Percentiles rank a stretch among this genome's conserved stretches.
Evolutionary conservation across 2,797 vertebrate species (phyloP).

Genomic region (Pantherophis alleghaniensis): DNA sequence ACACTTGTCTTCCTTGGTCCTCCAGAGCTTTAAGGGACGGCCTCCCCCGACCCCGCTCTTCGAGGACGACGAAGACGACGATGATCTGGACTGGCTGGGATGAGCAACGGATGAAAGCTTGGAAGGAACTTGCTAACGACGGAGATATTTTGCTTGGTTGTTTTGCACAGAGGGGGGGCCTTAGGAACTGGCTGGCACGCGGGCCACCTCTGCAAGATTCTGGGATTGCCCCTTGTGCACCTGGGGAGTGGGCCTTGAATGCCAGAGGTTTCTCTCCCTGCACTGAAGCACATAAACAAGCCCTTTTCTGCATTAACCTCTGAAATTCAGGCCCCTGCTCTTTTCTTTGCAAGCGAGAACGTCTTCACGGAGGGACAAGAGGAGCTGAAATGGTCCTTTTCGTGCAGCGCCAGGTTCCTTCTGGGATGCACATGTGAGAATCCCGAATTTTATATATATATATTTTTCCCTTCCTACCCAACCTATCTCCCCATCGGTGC

Average conservation of each 20-base stretch:
- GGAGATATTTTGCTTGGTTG: neutral
- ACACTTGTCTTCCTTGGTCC: neutral
- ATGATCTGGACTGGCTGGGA: conserved; percentile 89
- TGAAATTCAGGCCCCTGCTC: neutral
- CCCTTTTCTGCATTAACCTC: neutral
- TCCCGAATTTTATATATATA: too few relatives aligned
- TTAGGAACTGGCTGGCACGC: neutral
- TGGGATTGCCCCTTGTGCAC: neutral
- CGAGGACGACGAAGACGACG: conserved; percentile 84
- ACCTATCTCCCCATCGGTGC: neutral
- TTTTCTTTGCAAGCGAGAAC: neutral
- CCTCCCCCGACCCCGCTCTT: conserved; percentile 91
- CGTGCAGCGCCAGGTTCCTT: rapidly evolving
- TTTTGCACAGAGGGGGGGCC: neutral
- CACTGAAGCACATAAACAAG: neutral
- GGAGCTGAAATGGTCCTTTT: neutral
- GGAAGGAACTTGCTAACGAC: neutral
- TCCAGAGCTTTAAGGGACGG: conserved; percentile 89
- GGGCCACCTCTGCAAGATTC: neutral
- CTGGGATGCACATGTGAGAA: neutral
- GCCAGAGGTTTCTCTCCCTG: neutral
- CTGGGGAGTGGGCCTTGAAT: neutral
- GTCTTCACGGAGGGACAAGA: neutral
- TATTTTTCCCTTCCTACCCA: neutral
- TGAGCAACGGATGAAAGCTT: conserved; percentile 64